Percentiles rank a stretch among this genome's conserved stretches.
phyloP scores from a whole-genome alignment of 2,113 vertebrate genomes.

The Neogale vison region DNA sequence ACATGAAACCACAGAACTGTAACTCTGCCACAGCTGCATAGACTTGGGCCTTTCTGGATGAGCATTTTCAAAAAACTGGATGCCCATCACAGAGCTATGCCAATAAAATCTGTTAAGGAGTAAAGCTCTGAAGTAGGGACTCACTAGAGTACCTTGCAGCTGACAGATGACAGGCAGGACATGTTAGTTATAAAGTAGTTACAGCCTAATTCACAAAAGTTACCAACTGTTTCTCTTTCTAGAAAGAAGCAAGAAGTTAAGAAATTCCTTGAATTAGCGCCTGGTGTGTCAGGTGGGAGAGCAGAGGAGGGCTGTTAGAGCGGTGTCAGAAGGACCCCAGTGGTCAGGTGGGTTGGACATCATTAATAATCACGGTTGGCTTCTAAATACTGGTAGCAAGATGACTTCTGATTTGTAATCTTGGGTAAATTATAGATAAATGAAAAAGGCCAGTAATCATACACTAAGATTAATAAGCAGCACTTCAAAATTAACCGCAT shows the following conservation, averaged over 20 bases:
- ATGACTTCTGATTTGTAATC: slow-evolving; percentile 89
- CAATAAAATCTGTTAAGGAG: too few relatives aligned
- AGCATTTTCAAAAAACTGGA: slow-evolving; percentile 76
- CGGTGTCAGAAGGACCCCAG: slow-evolving; percentile 86
- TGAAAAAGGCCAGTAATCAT: slow-evolving; percentile 91
- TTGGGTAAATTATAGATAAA: slow-evolving; percentile 91
- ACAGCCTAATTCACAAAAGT: too few relatives aligned
- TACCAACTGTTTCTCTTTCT: slow-evolving; percentile 82
- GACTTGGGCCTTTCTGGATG: slow-evolving; percentile 81
- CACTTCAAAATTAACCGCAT: slow-evolving; percentile 88
- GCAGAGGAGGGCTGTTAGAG: slow-evolving; percentile 86
- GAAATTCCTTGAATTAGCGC: slow-evolving; percentile 88
- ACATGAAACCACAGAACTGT: slow-evolving; percentile 88
- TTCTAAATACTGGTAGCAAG: slow-evolving; percentile 93
- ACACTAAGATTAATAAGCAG: slow-evolving; percentile 91
- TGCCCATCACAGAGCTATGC: too few relatives aligned
- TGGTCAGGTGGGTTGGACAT: slow-evolving; percentile 85
- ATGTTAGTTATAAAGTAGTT: too few relatives aligned
- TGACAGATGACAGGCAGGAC: too few relatives aligned
- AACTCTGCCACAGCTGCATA: slow-evolving; percentile 84
- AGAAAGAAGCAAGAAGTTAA: slow-evolving; percentile 87
- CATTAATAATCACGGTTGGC: slow-evolving; percentile 88
- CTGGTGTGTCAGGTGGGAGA: slow-evolving; percentile 85
- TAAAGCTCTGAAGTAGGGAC: too few relatives aligned
- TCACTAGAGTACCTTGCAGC: too few relatives aligned